A percentile compares a stretch with the other conserved stretches of the same genome.
Conservation (phyloP, 1,140 invertebrate genomes). For the Acyrthosiphon pisum region DNA sequence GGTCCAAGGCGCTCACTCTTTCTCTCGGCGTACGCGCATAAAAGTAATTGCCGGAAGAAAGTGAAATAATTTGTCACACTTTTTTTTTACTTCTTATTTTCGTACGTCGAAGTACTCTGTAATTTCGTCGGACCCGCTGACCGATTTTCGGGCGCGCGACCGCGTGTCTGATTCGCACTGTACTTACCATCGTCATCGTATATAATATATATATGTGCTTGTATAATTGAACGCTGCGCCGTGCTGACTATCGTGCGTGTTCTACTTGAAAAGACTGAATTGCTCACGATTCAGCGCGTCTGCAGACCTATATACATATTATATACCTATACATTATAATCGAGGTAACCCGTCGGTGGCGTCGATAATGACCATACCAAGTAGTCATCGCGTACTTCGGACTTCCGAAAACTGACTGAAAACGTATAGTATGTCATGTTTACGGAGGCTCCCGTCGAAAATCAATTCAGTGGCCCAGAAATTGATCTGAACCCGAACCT, state of each 20-base stretch:
- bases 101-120: background rate
- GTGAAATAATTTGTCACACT: constrained; percentile 44
- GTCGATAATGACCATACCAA: background rate
- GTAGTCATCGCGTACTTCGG: background rate
- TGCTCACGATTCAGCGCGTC: background rate
- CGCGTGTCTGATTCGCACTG: background rate
- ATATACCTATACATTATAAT: background rate
- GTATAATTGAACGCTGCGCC: background rate
- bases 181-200: background rate
- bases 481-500: background rate
- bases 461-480: background rate
- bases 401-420: background rate
- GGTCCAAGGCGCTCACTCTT: background rate
- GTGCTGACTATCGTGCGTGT: background rate
- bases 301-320: background rate
- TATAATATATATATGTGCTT: background rate
- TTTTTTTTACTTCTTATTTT: constrained; percentile 14
- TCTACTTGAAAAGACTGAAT: constrained; percentile 16
- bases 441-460: background rate
- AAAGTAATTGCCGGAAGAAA: constrained; percentile 50
- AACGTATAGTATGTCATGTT: background rate
- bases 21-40: constrained; percentile 21
- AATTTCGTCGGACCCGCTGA: constrained; percentile 4
- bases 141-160: constrained; percentile 13
- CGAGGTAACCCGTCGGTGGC: background rate